These are phyloP conservation scores for Ennomos erosarius DNA, from an alignment of 2,888 invertebrate species.

Conservation along the genomic window DNA sequence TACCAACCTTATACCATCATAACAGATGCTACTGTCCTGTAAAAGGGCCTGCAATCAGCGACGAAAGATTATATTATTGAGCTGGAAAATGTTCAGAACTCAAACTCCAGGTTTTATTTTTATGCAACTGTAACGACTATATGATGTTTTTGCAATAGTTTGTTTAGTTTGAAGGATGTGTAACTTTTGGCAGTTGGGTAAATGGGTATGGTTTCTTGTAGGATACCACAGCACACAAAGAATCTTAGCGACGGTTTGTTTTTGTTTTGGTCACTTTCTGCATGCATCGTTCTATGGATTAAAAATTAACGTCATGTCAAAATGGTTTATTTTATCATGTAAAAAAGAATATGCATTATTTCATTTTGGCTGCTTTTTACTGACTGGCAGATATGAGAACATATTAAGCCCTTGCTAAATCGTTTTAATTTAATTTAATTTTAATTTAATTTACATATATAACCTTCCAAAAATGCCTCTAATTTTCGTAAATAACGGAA, in stretches of 20 bases:
- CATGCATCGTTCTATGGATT: no score
- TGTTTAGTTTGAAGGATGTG: constrained; percentile 6
- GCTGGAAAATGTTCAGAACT: constrained; percentile 69
- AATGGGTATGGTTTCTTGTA: not conserved
- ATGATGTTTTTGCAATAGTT: constrained; percentile 7
- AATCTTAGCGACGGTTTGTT: no score
- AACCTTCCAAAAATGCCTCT: constrained; percentile 22
- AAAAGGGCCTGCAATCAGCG: constrained; percentile 51
- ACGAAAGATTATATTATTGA: constrained; percentile 65
- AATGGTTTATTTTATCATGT: no score
- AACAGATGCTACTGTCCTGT: constrained; percentile 45
- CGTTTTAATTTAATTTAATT: no score
- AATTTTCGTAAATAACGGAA: constrained; percentile 35
- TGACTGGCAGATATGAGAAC: no score
- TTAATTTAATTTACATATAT: constrained; percentile 8
- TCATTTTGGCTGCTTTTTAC: no score
- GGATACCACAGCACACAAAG: no score
- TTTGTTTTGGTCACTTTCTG: no score
- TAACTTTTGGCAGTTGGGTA: not conserved
- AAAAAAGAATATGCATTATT: no score
- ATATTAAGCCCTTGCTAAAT: no score
- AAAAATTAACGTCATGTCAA: no score
- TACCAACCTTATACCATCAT: constrained; percentile 44
- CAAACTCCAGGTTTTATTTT: constrained; percentile 64
- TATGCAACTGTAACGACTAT: constrained; percentile 23